phyloP scores from a whole-genome alignment of 2,888 invertebrate genomes.

The Mellilla xanthometata region DNA sequence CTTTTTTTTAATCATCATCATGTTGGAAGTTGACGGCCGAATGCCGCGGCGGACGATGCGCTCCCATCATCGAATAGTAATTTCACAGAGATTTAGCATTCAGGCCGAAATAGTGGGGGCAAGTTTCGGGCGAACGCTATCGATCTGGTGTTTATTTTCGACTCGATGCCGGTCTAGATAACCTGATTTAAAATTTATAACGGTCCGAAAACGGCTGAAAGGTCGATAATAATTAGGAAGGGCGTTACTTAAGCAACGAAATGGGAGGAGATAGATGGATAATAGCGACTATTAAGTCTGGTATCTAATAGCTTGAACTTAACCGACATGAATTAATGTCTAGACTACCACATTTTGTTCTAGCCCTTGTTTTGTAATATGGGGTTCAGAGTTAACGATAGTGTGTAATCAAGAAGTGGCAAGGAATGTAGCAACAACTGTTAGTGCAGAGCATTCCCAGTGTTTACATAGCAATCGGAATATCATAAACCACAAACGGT shows the following conservation, averaged over 20 bases:
- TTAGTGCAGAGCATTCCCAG: constrained; percentile 2
- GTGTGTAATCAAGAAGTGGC: constrained; percentile 6
- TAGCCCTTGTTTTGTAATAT: too few relatives aligned
- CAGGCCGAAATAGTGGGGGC: constrained; percentile 33
- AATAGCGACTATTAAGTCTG: neutral
- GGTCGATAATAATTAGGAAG: constrained; percentile 32
- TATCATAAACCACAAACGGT: constrained; percentile 38
- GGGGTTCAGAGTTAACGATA: neutral
- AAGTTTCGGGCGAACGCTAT: constrained; percentile 50
- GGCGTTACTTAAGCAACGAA: constrained; percentile 4
- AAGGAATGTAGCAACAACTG: constrained; percentile 15
- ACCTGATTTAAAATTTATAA: constrained; percentile 65
- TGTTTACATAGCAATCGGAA: constrained; percentile 25
- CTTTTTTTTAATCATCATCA: constrained; percentile 51
- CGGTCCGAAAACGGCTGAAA: constrained; percentile 43
- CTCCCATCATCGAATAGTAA: constrained; percentile 3
- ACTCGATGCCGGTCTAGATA: constrained; percentile 52
- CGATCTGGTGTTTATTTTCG: constrained; percentile 69
- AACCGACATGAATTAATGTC: too few relatives aligned
- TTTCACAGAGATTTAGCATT: constrained; percentile 31
- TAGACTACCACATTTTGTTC: too few relatives aligned
- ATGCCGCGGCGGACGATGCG: constrained; percentile 26
- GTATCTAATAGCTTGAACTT: too few relatives aligned
- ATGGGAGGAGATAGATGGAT: neutral
- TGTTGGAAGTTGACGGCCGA: constrained; percentile 28